Base-by-base conservation (phyloP, 2,797 vertebrate species). In the Halcyon leucocephala region DNA sequence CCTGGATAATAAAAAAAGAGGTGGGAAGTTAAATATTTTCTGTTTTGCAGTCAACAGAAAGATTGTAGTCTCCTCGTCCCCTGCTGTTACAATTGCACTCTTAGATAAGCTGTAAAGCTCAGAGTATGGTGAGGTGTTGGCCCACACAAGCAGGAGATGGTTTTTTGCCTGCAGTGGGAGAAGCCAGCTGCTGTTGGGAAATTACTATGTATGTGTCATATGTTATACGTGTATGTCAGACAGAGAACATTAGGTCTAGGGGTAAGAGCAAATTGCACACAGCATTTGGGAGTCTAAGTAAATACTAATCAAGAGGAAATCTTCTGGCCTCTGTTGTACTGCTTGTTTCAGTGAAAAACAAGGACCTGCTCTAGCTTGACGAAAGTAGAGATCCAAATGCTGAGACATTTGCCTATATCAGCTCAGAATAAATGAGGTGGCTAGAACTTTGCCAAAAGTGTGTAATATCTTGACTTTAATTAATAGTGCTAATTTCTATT, bases 141-240 rank as follows among this genome's bases (percentile, higher is more conserved):
- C 54, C 69, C 3, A 0, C 15, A 41, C 0, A 9, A 54, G 64
- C 65, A 44, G 44, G 48, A 72, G 58, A 13, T 4, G 4, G 4
- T 37, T 17, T 10, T 57, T 62, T 76, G 54, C 46, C 61, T 67
- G 31, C 0, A 0, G 37, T 24, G 37, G 48, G 37, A 57, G 46
- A 57, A n/a, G 37, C 58, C 74, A 69, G 58, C 81, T 86, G 58
- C 62, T 72, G 9, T 3, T 65, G 44, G 24, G 39, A 37, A 70
- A 29, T 28, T 33, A 33, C 1, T 14, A 1, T 37, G 25, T 44
- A 3, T 26, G 3, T 83, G 58, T 33, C 19, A 2, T 52, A 49
- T 1, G 0, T 69, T 28, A 20, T 37, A 7, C 1, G 0, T 7
- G 4, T 20, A 11, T 37, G 5, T 57, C 42, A 54, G 31, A 15